Evolutionary conservation across 2,888 invertebrate species (phyloP).

Genomic region (Lordiphosa andalusiaca): DNA sequence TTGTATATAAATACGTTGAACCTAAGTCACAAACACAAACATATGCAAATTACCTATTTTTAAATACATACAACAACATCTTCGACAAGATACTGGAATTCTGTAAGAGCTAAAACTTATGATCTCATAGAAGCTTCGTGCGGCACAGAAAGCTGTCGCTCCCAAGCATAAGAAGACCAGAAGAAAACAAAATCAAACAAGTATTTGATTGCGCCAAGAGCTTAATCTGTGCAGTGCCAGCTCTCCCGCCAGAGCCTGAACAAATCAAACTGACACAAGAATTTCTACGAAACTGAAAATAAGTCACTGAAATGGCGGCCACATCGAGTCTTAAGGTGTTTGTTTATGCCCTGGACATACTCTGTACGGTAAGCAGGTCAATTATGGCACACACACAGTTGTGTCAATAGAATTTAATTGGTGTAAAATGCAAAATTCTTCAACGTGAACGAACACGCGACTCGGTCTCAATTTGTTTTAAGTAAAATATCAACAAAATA

Average conservation of each 20-base stretch:
- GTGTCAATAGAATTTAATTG: conserved; percentile 25
- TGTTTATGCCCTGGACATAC: conserved; percentile 60
- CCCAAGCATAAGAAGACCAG: conserved; percentile 6
- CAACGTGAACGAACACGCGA: conserved; percentile 16
- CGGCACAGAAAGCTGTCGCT: conserved; percentile 1
- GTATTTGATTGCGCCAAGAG: conserved; percentile 17
- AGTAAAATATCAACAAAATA: no score
- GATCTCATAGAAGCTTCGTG: conserved; percentile 5
- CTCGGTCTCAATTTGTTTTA: conserved; percentile 4
- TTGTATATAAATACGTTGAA: no score
- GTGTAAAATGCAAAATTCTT: conserved; percentile 12
- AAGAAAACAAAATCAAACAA: conserved; percentile 10
- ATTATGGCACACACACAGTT: conserved; percentile 21
- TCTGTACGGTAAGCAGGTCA: conserved; percentile 62
- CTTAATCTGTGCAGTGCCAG: conserved; percentile 4
- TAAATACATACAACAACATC: neutral
- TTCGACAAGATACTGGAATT: neutral
- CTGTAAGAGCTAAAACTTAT: neutral
- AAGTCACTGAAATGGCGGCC: conserved; percentile 53
- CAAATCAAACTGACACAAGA: conserved; percentile 9
- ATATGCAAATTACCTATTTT: no score
- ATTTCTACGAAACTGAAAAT: conserved; percentile 3
- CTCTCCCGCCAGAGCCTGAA: conserved; percentile 3
- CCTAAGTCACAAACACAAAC: no score
- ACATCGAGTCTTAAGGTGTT: conserved; percentile 65